phyloP scores from a whole-genome alignment of 2,888 invertebrate species.

The Agriopis marginaria region DNA sequence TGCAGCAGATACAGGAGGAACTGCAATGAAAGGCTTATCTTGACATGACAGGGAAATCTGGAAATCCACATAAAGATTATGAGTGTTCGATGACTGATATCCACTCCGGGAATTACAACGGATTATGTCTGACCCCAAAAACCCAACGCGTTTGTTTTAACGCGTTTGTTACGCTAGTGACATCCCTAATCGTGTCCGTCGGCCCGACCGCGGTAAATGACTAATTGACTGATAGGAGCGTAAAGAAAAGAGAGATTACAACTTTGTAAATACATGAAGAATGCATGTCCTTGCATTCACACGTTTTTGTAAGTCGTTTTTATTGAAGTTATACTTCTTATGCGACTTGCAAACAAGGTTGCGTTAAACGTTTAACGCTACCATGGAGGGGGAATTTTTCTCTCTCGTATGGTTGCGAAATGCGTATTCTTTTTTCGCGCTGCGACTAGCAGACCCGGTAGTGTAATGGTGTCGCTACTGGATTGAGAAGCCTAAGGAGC shows the following conservation, averaged over 20 bases:
- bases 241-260: slow-evolving; percentile 17
- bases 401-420: no score
- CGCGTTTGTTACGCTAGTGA: neutral
- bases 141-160: neutral
- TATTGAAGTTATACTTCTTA: no score
- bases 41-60: neutral
- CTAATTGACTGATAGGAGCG: slow-evolving; percentile 32
- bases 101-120: neutral
- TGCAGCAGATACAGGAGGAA: neutral
- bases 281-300: neutral
- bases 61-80: neutral
- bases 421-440: no score
- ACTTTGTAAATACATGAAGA: slow-evolving; percentile 19
- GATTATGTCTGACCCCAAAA: slow-evolving; percentile 2
- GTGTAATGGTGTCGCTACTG: no score
- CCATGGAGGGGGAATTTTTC: no score
- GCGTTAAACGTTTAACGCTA: no score
- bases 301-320: no score
- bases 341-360: no score
- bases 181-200: slow-evolving; percentile 18
- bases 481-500: no score
- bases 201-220: slow-evolving; percentile 14
- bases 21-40: neutral
- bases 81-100: no score
- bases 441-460: no score